Evolutionary conservation across 2,888 invertebrate species (phyloP).

Genomic region (Agrochola litura): DNA sequence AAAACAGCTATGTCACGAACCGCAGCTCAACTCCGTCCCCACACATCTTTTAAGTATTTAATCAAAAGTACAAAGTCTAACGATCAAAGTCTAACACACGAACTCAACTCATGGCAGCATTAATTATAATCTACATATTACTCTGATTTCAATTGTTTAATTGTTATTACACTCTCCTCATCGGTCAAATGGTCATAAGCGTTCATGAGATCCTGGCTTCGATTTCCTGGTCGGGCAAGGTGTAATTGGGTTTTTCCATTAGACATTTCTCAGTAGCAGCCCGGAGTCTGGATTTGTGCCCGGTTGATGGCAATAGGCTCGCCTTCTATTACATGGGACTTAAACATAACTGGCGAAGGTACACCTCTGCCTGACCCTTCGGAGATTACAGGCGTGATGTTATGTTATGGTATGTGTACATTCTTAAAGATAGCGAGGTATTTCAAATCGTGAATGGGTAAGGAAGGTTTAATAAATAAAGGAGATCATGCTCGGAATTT

Average conservation of each 20-base stretch:
- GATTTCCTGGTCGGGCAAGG: neutral
- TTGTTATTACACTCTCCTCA: slow-evolving; percentile 1
- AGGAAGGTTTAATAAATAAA: slow-evolving; percentile 8
- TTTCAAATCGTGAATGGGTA: slow-evolving; percentile 23
- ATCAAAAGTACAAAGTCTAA: slow-evolving; percentile 41
- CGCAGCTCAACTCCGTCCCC: neutral
- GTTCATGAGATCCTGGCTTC: neutral
- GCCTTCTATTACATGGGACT: neutral
- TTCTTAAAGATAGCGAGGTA: slow-evolving; percentile 1
- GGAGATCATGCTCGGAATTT: slow-evolving; percentile 41
- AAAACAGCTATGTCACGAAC: neutral
- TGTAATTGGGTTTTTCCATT: neutral
- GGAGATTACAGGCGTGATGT: neutral
- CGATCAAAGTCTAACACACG: slow-evolving; percentile 35
- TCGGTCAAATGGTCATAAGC: too few relatives aligned
- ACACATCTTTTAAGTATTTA: slow-evolving; percentile 45
- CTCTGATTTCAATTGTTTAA: slow-evolving; percentile 46
- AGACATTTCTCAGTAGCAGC: neutral
- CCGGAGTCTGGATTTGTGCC: neutral
- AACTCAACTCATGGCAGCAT: slow-evolving; percentile 23
- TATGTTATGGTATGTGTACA: neutral
- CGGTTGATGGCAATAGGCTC: neutral
- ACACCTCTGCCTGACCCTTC: neutral
- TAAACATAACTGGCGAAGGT: neutral
- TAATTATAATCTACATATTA: slow-evolving; percentile 30